Conservation (phyloP, 2,888 invertebrate genomes). For the Odontothrips loti region DNA sequence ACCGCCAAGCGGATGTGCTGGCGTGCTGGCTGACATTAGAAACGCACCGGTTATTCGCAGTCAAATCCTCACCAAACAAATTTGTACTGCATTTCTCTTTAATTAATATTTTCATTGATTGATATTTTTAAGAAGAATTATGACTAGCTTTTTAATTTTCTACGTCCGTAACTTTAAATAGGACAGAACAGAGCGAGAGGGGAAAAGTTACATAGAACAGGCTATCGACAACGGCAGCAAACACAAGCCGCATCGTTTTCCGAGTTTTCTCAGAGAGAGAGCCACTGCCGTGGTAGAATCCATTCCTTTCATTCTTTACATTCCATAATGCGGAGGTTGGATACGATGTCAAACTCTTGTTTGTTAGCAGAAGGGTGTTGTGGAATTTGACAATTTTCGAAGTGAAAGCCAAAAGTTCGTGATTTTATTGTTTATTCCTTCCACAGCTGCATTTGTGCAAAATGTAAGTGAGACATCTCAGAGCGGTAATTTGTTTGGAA, state of each 20-base stretch:
- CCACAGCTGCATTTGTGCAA: not conserved
- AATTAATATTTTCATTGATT: too few species aligned
- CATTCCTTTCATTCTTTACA: constrained; percentile 40
- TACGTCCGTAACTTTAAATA: too few species aligned
- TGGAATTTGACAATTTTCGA: constrained; percentile 21
- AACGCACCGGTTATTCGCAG: too few species aligned
- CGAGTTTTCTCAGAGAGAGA: constrained; percentile 26
- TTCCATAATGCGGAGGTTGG: constrained; percentile 39
- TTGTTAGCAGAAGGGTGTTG: constrained; percentile 33
- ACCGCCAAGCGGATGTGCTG: too few species aligned
- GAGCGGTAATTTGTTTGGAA: not conserved
- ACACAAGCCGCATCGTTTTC: constrained; percentile 16
- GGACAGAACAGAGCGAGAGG: too few species aligned
- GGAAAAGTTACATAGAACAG: not conserved
- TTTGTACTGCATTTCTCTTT: too few species aligned
- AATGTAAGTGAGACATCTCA: not conserved
- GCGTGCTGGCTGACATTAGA: too few species aligned
- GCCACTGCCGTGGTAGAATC: constrained; percentile 30
- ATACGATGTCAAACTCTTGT: constrained; percentile 38
- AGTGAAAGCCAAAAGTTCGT: not conserved
- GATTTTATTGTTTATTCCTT: not conserved
- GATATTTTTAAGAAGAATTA: too few species aligned
- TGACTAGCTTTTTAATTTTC: too few species aligned
- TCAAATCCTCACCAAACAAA: too few species aligned
- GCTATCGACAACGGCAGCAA: not conserved